Percentiles rank a stretch among this genome's conserved stretches.
These are phyloP conservation scores for Bombus waltoni DNA, from an alignment of 1,140 invertebrate species.

Conservation along the genomic window DNA sequence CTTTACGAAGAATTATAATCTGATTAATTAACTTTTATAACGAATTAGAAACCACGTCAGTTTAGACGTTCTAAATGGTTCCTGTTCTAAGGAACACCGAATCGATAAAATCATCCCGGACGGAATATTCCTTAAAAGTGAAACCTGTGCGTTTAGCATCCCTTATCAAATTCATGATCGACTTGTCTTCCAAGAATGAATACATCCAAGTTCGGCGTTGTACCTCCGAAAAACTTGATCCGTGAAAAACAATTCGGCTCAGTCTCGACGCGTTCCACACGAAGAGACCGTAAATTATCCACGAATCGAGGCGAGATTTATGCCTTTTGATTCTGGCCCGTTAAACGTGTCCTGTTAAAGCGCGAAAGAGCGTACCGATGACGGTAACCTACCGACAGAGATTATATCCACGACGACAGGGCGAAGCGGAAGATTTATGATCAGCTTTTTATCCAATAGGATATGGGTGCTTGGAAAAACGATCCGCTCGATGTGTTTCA, in stretches of 20 bases:
- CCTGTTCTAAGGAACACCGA: too few species aligned
- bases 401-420: constrained; percentile 32
- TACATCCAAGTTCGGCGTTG: too few species aligned
- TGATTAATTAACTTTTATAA: too few species aligned
- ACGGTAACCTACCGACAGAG: constrained; percentile 17
- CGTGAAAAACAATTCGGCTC: background rate
- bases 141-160: too few species aligned
- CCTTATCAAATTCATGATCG: background rate
- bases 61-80: too few species aligned
- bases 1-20: too few species aligned
- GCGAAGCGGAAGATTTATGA: constrained; percentile 18
- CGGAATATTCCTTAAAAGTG: too few species aligned
- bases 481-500: constrained; percentile 12
- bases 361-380: constrained; percentile 25
- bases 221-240: background rate
- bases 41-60: too few species aligned
- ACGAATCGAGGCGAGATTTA: constrained; percentile 21
- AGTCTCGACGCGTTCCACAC: background rate
- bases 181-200: too few species aligned
- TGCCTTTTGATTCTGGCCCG: constrained; percentile 14
- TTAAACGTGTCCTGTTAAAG: constrained; percentile 29
- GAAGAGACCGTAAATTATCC: background rate
- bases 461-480: constrained; percentile 16
- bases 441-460: constrained; percentile 17
- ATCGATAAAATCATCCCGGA: too few species aligned